phyloP scores from a whole-genome alignment of 2,113 vertebrate species.

The Rafetus swinhoei region DNA sequence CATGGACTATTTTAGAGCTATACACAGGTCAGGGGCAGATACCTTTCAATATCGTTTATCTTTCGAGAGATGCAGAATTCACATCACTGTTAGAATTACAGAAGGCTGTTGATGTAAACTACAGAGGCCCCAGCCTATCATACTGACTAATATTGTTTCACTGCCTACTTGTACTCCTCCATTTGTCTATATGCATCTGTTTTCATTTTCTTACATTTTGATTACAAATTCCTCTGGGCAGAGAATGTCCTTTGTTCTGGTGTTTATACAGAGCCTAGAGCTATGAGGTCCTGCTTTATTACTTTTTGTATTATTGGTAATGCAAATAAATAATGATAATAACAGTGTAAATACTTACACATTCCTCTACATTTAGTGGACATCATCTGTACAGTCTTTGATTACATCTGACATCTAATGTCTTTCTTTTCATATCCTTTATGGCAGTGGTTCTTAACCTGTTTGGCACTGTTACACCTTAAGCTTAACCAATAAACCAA shows the following conservation, averaged over 20 bases:
- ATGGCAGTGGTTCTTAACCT: too few relatives aligned
- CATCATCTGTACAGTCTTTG: too few relatives aligned
- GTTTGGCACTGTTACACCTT: too few relatives aligned
- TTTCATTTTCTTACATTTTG: background rate
- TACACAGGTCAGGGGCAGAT: background rate
- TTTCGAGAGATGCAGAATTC: background rate
- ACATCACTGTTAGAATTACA: background rate
- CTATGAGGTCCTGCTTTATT: too few relatives aligned
- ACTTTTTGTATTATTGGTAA: too few relatives aligned
- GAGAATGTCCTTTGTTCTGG: background rate
- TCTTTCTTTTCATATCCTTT: too few relatives aligned
- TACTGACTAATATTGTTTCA: background rate
- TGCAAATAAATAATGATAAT: too few relatives aligned
- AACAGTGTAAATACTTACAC: too few relatives aligned
- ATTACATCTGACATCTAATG: too few relatives aligned
- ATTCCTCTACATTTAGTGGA: too few relatives aligned
- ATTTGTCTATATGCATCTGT: background rate
- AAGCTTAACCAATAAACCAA: too few relatives aligned
- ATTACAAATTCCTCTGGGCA: background rate
- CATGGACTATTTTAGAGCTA: background rate
- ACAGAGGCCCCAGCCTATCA: background rate
- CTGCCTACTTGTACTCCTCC: background rate
- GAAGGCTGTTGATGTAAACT: background rate
- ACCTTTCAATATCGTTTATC: background rate
- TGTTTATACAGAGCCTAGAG: background rate